These are phyloP conservation scores for Synanthedon andrenaeformis DNA, from an alignment of 2,888 invertebrate genomes.

Conservation along the genomic window DNA sequence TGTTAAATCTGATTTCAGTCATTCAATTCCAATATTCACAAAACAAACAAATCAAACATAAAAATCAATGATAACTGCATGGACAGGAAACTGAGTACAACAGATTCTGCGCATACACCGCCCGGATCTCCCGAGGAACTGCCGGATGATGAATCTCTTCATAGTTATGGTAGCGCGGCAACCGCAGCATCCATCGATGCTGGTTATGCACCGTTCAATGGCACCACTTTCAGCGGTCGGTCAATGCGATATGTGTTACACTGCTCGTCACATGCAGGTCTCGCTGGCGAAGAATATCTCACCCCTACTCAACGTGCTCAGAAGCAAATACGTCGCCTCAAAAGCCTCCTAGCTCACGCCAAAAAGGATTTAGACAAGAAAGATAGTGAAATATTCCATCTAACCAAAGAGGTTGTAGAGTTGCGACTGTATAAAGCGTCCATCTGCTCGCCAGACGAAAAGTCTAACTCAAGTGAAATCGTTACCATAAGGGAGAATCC, in stretches of 20 bases:
- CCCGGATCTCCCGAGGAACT: slow-evolving; percentile 74
- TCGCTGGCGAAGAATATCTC: slow-evolving; percentile 84
- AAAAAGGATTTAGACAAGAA: slow-evolving; percentile 83
- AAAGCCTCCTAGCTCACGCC: slow-evolving; percentile 78
- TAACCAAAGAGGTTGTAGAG: slow-evolving; percentile 85
- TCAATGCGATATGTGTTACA: slow-evolving; percentile 86
- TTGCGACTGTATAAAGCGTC: slow-evolving; percentile 84
- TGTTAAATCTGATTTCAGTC: slow-evolving; percentile 39
- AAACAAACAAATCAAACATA: slow-evolving; percentile 48
- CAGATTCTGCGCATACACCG: slow-evolving; percentile 68
- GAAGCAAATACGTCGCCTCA: slow-evolving; percentile 81
- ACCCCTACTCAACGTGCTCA: slow-evolving; percentile 91
- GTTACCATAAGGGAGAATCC: slow-evolving; percentile 80
- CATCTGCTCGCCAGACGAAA: slow-evolving; percentile 82
- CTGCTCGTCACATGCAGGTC: slow-evolving; percentile 83
- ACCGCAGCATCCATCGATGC: slow-evolving; percentile 86
- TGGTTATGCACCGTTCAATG: slow-evolving; percentile 82
- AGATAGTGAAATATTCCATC: slow-evolving; percentile 82
- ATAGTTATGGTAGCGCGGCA: slow-evolving; percentile 83
- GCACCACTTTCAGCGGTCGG: slow-evolving; percentile 77
- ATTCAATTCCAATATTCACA: slow-evolving; percentile 50
- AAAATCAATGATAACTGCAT: slow-evolving; percentile 43
- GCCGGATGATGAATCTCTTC: slow-evolving; percentile 83
- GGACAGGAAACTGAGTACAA: slow-evolving; percentile 47
- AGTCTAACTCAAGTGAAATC: slow-evolving; percentile 81